Evolutionary conservation across 2,797 vertebrate genomes (phyloP), one percentile per base, ranked within the genome.

Genomic region (Gymnothorax javanicus): DNA sequence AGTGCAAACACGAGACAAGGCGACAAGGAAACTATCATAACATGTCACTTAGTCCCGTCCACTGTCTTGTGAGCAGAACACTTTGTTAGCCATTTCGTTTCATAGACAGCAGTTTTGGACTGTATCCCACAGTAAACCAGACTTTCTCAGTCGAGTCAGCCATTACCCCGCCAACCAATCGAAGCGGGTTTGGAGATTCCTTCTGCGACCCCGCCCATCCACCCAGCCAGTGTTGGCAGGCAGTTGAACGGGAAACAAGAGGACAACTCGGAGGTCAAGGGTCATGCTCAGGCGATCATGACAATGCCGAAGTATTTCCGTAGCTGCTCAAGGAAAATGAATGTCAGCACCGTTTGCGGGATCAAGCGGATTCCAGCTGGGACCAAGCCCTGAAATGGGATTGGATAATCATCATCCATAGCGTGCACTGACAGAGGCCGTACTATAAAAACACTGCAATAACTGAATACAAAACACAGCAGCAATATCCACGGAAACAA

Each of bases 251-350:
- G 54, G 50, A 64, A 11, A 43, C 7, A 43, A 71, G 27, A 33
- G 5, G 33, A 50, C 71, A 17, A 8, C 77, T 83, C 82, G 56
- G 17, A 60, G 83, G 64, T 87, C 84, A 58, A 17, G 23, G 86
- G 64, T 83, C 77, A 57, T 52, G 79, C 85, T 96, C 94, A 97
- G 83, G 93, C 90, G 3, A 86, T 69, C 62, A 96, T 94, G 87
- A 90, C 90, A 84, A 95, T 88, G 62, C 96, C 96, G 50, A 97
- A 97, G 89, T 96, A 90, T 86, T 94, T 95, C 86, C 95, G 95
- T 23, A 97, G 95, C 91, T 98, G 96, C n/a, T 97, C 94, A 88
- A 98, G 93, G 89, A 98, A 97, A 77, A 98, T 8, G 58, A 97
- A 97, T 56, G 96, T 97, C 86, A 97, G 93, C 89, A 98, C 91